Percentiles rank a stretch among this genome's conserved stretches.
Evolutionary conservation across 2,888 invertebrate genomes (phyloP).

Genomic region (Aporophyla lueneburgensis): DNA sequence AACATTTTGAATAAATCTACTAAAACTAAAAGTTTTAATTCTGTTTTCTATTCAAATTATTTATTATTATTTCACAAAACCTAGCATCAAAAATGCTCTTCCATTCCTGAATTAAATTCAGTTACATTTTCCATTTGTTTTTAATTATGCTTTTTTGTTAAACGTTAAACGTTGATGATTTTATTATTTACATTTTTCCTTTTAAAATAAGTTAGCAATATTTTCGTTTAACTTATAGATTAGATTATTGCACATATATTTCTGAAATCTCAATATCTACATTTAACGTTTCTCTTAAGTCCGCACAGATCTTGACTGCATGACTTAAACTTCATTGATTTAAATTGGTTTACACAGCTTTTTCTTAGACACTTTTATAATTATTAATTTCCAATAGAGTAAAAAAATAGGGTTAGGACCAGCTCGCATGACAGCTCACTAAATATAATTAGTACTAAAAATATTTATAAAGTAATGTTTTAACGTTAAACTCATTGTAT

Average conservation of each 20-base stretch:
- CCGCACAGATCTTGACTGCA: slow-evolving; percentile 57
- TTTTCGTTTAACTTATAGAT: neutral
- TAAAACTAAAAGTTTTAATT: slow-evolving; percentile 10
- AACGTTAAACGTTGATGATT: slow-evolving; percentile 58
- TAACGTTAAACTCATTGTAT: neutral
- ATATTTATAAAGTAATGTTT: neutral
- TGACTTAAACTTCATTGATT: neutral
- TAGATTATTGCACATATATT: neutral
- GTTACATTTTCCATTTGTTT: slow-evolving; percentile 57
- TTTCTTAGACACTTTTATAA: neutral
- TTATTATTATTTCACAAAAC: slow-evolving; percentile 46
- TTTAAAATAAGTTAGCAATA: neutral
- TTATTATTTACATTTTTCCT: slow-evolving; percentile 20
- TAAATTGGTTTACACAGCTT: neutral
- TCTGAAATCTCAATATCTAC: slow-evolving; percentile 44
- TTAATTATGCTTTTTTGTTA: slow-evolving; percentile 54
- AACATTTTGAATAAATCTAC: neutral
- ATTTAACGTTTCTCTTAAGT: slow-evolving; percentile 62
- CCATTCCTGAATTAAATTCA: slow-evolving; percentile 43
- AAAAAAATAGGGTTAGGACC: neutral
- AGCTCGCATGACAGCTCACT: slow-evolving; percentile 29
- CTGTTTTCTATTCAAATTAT: slow-evolving; percentile 1
- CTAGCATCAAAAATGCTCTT: slow-evolving; percentile 46
- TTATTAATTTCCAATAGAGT: neutral
- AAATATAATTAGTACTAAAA: slow-evolving; percentile 9